Evolutionary conservation across 1,140 invertebrate species (phyloP), one percentile per base, ranked within the genome.

Genomic region (Brachionus manjavacas): DNA sequence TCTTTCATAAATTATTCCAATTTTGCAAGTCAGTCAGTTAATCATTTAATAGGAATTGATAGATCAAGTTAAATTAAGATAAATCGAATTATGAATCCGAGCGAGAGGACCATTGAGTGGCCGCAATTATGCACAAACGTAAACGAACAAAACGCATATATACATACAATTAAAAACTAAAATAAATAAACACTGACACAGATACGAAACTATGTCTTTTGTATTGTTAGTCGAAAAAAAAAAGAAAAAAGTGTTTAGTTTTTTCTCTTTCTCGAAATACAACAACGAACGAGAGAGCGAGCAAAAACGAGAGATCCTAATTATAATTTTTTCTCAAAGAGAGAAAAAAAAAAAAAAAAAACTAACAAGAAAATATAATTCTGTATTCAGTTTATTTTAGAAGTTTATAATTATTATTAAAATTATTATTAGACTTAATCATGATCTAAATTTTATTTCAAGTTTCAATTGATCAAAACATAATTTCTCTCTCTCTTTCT

Each of bases 381-480:
- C 68, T 72, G n/a, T 55, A 72, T 72, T 72, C 68, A 72, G 68
- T 72, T 72, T 72, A 72, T 72, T 72, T 31, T 72, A 72, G 68
- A 76, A 76, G 72, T 76, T 76, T 76, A 76, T 76, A 76, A 76
- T 76, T 76, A 76, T 76, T 76, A 49, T 49, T 76, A 76, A 76
- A 76, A 76, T 76, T 76, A 76, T 76, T 76, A 76, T 76, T 76
- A 76, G 72, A 76, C 72, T 76, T 76, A 76, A 76, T 76, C 72
- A 76, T 76, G 72, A 76, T 76, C 72, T 76, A 76, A 76, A 76
- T 76, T 72, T 72, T 72, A 39, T 39, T 72, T 72, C 68, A 72
- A 72, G 68, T 72, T 72, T 72, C 68, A 72, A 72, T 72, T 72
- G 68, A 72, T 72, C 68, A 72, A 72, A 72, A 72, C 68, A 72